These are phyloP conservation scores for Sebastes reedi DNA, from an alignment of 2,797 vertebrate genomes.

Conservation along the genomic window DNA sequence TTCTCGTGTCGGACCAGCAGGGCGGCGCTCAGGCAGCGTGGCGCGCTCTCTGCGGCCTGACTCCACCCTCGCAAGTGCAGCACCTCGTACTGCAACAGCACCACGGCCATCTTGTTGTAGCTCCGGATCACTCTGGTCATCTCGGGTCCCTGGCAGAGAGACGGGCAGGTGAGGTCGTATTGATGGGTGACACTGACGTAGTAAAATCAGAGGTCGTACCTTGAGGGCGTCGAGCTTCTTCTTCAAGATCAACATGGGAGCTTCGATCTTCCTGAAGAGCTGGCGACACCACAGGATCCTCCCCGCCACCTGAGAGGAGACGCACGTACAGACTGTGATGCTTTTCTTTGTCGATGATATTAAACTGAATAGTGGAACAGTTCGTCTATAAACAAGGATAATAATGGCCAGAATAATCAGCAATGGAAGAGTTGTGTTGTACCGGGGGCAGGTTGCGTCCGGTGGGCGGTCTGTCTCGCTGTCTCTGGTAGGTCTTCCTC, in stretches of 20 bases:
- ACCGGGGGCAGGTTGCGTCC: constrained; percentile 86
- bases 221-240: constrained; percentile 80
- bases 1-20: constrained; percentile 79
- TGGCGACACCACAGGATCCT: constrained; percentile 87
- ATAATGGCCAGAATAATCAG: no score
- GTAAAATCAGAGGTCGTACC: constrained; percentile 57
- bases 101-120: constrained; percentile 85
- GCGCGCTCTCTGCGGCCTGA: constrained; percentile 71
- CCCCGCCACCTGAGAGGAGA: constrained; percentile 80
- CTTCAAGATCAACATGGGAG: constrained; percentile 85
- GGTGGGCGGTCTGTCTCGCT: constrained; percentile 82
- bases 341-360: no score
- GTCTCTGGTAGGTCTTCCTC: constrained; percentile 80
- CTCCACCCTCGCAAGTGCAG: constrained; percentile 83
- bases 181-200: background rate
- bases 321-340: background rate
- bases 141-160: constrained; percentile 74
- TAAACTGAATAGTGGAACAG: no score
- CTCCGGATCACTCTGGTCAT: constrained; percentile 80
- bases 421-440: background rate
- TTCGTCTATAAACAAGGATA: no score
- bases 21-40: constrained; percentile 72
- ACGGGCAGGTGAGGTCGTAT: background rate
- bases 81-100: constrained; percentile 84
- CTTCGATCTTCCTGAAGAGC: constrained; percentile 85